Evolutionary conservation across 2,113 vertebrate species (phyloP), one percentile per base, ranked within the genome.

Genomic region (Epinephelus lanceolatus): DNA sequence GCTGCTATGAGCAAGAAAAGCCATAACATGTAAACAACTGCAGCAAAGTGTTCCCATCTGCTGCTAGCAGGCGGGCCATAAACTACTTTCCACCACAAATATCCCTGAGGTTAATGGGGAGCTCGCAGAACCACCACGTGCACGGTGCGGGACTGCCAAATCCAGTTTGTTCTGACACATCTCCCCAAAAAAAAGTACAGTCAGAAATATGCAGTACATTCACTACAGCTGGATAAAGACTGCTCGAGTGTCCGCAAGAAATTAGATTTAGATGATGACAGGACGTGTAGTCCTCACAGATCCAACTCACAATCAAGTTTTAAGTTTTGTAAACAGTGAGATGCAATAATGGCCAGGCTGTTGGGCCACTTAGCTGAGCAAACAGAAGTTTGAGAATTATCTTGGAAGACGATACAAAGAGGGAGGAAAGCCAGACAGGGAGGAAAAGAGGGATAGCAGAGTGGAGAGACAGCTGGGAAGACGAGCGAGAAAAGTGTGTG

Each of bases 21-120:
- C 82, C 86, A 85, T 87, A 88, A 91, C 90, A 89, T 89, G 83
- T 89, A 91, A 92, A 92, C 88, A 92, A 93, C 90, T 90, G 90
- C 91, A 90, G 86, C 72, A 93, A 94, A 95, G 93, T 89, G 88
- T 91, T 95, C 83, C 94, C 93, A 94, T 93, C 91, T 94, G 94
- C 92, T 93, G 85, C 80, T 57, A 49, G 91, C 81, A 86, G 91
- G 77, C 84, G 13, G 76, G 57, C 87, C 82, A 84, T 91, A 88
- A 93, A 93, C 84, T 78, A 59, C 82, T 87, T 88, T 78, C 84
- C 80, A 88, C 91, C 89, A 76, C 88, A 90, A 92, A 93, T 86
- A 92, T 93, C 89, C 89, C 83, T 55, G 89, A 93, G 90, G 88
- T 93, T 92, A 92, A 94, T 89, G 90, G 81, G 63, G 56, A 90